These are phyloP conservation scores for Gracilinanus agilis DNA, from an alignment of 2,113 vertebrate species.

Conservation along the genomic window DNA sequence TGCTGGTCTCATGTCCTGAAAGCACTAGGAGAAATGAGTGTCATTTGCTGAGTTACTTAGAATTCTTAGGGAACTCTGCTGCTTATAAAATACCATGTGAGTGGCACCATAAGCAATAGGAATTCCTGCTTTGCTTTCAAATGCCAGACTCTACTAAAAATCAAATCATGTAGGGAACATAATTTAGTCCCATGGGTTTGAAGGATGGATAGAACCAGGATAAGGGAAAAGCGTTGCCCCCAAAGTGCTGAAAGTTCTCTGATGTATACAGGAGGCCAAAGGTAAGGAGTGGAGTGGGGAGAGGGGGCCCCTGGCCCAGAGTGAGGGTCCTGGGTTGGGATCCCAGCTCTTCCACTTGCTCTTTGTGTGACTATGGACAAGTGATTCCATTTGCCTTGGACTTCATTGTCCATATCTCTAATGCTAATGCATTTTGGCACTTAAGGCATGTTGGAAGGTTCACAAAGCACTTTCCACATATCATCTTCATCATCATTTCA, in stretches of 20 bases:
- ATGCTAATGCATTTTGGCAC: neutral
- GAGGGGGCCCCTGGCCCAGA: too few species aligned
- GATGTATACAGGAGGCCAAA: neutral
- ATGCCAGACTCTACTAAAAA: constrained; percentile 40
- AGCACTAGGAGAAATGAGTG: constrained; percentile 50
- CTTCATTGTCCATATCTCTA: neutral
- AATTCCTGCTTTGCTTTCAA: constrained; percentile 28
- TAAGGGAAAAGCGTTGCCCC: constrained; percentile 57
- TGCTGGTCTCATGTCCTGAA: constrained; percentile 16
- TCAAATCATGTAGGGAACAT: constrained; percentile 38
- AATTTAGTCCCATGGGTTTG: neutral
- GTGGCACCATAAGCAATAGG: constrained; percentile 23
- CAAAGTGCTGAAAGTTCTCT: constrained; percentile 15
- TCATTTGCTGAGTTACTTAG: constrained; percentile 37
- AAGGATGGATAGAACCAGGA: neutral
- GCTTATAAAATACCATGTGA: constrained; percentile 51
- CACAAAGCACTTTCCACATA: neutral
- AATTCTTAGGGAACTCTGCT: constrained; percentile 37
- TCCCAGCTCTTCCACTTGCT: neutral
- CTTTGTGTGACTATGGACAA: too few species aligned
- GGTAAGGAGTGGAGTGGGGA: too few species aligned
- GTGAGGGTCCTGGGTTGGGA: neutral
- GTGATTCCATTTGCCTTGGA: neutral
- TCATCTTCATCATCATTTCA: neutral
- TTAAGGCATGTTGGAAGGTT: too few species aligned